Conservation (phyloP, 2,113 vertebrate species). For the Ciconia stormi region DNA sequence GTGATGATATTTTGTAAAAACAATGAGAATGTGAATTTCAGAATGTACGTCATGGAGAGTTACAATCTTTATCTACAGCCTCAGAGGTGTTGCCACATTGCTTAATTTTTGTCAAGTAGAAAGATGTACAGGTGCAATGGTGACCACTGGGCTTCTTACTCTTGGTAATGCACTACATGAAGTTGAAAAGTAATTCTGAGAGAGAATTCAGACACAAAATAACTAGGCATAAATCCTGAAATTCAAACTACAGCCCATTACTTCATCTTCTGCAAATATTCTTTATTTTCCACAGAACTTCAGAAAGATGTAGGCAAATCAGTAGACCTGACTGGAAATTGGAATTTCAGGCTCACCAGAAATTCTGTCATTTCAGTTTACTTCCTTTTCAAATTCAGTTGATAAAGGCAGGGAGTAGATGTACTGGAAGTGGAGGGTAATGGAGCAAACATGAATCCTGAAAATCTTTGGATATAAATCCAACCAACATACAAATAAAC, state of each 20-base stretch:
- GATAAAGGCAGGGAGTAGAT: neutral
- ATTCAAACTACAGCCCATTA: neutral
- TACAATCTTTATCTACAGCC: neutral
- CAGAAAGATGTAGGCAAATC: neutral
- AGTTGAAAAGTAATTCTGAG: neutral
- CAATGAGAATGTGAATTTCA: neutral
- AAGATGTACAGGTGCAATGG: neutral
- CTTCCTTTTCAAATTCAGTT: neutral
- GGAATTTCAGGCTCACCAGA: neutral
- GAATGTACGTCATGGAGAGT: neutral
- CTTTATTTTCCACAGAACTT: neutral
- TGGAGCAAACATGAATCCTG: neutral
- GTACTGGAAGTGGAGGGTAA: neutral
- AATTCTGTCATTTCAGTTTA: neutral
- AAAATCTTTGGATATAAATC: neutral
- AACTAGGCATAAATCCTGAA: neutral
- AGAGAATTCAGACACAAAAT: neutral
- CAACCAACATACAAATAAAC: neutral
- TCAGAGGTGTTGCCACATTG: rapidly evolving
- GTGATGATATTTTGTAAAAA: neutral
- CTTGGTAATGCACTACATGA: neutral
- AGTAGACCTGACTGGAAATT: neutral
- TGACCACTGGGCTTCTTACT: neutral
- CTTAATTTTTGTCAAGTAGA: neutral
- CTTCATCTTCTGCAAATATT: neutral